Base-by-base conservation (phyloP, 2,113 vertebrate genomes). In the Illadopsis cleaveri region DNA sequence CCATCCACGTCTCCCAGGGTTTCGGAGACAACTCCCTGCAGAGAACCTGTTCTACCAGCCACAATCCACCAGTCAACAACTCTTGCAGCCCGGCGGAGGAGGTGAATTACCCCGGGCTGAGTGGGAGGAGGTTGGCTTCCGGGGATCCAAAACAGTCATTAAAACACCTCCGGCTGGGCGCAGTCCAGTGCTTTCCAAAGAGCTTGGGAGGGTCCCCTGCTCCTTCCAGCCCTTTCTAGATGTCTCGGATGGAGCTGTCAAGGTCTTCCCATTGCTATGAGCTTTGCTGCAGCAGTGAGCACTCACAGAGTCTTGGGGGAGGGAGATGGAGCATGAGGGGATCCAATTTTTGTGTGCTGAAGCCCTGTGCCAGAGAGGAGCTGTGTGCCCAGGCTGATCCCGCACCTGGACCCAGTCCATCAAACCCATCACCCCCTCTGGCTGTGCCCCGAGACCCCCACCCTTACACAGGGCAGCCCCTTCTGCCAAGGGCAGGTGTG, bases 1-100 rank as follows among this genome's bases (percentile, higher is more conserved):
- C 85, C 86, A 91, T 93, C 86, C 96, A 91, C 90, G 92, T 91
- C 53, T 96, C 96, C 84, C 92, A 35, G 94, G 95, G 86, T 86
- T 96, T 96, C 57, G 12, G 94, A 97, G 97, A 94, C 93, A 95
- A 97, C 97, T 97, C 98, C 98, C 98, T 96, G 88, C 88, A 10
- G 68, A 88, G 97, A 98, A 98, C 98, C 98, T 94, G 98, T 98
- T 97, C 35, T 95, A 97, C 98, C 98, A 96, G 98, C 98, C 90
- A 1, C 77, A 73, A 93, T 85, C 96, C 33, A 75, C 92, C 96
- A 89, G 96, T 96, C 97, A 89, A 93, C 96, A 90, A 28, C 92
- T 95, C 72, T 84, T 85, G 62, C 84, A 50, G 40, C 28, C 28
- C 14, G 6, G 96, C 27, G 54, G 86, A 94, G 96, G 94, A 96